Evolutionary conservation across 2,113 vertebrate genomes (phyloP).

Genomic region (Vireo altiloquus): DNA sequence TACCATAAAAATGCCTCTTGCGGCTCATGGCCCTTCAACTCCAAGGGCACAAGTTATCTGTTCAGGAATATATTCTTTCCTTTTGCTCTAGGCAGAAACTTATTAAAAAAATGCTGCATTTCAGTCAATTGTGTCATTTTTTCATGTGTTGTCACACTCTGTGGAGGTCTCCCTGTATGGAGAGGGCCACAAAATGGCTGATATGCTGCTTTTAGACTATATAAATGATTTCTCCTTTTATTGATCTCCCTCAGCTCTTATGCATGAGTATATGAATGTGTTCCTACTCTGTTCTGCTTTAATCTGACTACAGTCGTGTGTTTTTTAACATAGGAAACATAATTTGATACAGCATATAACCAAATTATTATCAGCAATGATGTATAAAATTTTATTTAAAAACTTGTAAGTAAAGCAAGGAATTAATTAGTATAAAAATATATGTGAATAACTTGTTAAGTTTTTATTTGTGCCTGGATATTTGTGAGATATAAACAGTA

Average conservation of each 20-base stretch:
- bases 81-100: neutral
- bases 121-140: neutral
- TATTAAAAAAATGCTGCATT: neutral
- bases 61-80: neutral
- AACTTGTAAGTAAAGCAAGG: neutral
- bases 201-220: neutral
- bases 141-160: neutral
- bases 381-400: neutral
- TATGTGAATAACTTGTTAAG: neutral
- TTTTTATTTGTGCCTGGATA: neutral
- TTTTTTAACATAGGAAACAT: neutral
- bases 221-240: neutral
- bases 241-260: neutral
- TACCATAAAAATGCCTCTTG: neutral
- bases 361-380: neutral
- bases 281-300: neutral
- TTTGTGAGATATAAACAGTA: neutral
- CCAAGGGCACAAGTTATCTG: slow-evolving; percentile 2
- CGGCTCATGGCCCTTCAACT: neutral
- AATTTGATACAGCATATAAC: neutral
- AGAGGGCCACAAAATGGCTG: neutral
- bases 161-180: neutral
- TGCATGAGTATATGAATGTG: neutral
- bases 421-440: neutral
- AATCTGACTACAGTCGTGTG: neutral